A percentile compares a stretch with the other conserved stretches of the same genome.
These are phyloP conservation scores for Ptychobarbus kaznakovi DNA, from an alignment of 2,797 vertebrate genomes.

Conservation along the genomic window DNA sequence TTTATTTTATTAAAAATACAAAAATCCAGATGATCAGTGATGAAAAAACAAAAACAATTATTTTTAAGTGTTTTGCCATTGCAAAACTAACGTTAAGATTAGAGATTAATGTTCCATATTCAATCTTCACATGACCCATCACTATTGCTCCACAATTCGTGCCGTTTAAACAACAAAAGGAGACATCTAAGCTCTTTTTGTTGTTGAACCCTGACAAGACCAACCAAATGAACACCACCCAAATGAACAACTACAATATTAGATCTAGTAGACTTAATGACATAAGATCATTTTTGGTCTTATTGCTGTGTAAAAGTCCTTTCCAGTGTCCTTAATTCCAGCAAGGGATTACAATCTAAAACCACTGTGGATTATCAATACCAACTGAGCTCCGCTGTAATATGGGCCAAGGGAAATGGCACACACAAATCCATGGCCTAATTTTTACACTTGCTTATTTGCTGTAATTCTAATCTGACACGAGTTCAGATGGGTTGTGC, in stretches of 20 bases:
- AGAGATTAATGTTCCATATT: constrained; percentile 51
- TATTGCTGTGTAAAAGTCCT: constrained; percentile 44
- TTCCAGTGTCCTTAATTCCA: constrained; percentile 53
- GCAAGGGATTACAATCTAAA: constrained; percentile 50
- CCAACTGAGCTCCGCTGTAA: constrained; percentile 28
- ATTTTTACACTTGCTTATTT: constrained; percentile 50
- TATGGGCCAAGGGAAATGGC: constrained; percentile 39
- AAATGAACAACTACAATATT: constrained; percentile 36
- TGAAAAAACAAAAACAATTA: constrained; percentile 33
- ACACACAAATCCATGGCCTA: constrained; percentile 53
- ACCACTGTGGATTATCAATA: constrained; percentile 51
- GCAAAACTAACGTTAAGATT: constrained; percentile 44
- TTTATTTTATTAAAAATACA: constrained; percentile 36
- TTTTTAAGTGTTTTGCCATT: constrained; percentile 46
- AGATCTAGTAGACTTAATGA: constrained; percentile 43
- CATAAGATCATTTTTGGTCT: constrained; percentile 48
- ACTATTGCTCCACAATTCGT: constrained; percentile 17
- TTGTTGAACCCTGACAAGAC: constrained; percentile 30
- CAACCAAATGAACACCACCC: constrained; percentile 41
- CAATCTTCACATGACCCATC: constrained; percentile 41
- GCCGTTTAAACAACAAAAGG: constrained; percentile 36
- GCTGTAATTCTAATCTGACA: constrained; percentile 21
- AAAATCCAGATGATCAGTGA: constrained; percentile 19
- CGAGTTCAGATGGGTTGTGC: constrained; percentile 2
- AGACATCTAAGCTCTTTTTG: constrained; percentile 51